phyloP scores from a whole-genome alignment of 2,113 vertebrate genomes.

The Microtus ochrogaster region DNA sequence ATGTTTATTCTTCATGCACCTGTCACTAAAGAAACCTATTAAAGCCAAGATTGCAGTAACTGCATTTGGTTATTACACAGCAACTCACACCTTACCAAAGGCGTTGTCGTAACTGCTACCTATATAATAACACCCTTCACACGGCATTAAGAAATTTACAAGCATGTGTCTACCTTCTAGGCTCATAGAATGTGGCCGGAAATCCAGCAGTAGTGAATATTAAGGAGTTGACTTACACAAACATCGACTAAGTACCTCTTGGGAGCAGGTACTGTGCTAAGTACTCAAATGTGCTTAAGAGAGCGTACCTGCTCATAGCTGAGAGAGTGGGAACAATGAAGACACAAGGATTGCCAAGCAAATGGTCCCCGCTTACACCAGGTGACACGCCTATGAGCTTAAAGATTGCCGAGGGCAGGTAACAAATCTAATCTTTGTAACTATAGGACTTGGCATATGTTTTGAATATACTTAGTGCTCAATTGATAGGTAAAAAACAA shows the following conservation, averaged over 20 bases:
- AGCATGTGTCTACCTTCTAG: slow-evolving; percentile 6
- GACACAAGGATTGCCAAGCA: background rate
- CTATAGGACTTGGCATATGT: background rate
- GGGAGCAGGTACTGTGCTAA: background rate
- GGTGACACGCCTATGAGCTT: background rate
- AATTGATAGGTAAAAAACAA: slow-evolving; percentile 17
- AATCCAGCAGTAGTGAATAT: slow-evolving; percentile 3
- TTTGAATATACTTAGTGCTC: slow-evolving; percentile 16
- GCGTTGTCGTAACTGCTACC: background rate
- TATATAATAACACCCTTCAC: background rate
- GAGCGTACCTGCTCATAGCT: background rate
- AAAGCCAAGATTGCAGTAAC: slow-evolving; percentile 31
- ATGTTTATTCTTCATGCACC: background rate
- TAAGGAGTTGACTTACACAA: background rate
- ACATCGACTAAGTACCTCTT: background rate
- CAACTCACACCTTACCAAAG: slow-evolving; percentile 41
- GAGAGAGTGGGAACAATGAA: background rate
- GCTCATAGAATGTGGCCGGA: slow-evolving; percentile 3
- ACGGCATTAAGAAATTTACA: background rate
- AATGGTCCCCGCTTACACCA: background rate
- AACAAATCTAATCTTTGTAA: background rate
- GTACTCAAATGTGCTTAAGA: background rate
- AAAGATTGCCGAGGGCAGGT: background rate
- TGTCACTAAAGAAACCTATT: slow-evolving; percentile 22
- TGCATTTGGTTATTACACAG: background rate